Evolutionary conservation across 2,888 invertebrate species (phyloP).

Genomic region (Volucella inanis): DNA sequence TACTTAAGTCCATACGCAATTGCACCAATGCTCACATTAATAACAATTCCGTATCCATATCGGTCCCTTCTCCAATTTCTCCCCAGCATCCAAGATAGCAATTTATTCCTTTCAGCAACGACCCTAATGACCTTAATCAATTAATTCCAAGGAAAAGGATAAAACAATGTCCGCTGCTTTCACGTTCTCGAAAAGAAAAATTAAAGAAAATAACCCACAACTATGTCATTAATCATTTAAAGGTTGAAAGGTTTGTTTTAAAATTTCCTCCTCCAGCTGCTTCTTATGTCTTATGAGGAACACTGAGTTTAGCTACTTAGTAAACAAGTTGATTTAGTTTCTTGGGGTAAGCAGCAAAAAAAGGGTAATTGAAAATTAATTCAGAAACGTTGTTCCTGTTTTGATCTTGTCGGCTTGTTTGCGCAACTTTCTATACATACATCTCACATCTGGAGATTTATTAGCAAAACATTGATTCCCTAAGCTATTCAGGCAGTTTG

Average conservation of each 20-base stretch:
- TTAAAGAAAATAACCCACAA: slow-evolving; percentile 19
- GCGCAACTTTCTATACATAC: not conserved
- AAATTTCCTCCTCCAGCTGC: slow-evolving; percentile 27
- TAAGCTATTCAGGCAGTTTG: no score
- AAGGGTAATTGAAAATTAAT: slow-evolving; percentile 27
- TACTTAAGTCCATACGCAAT: slow-evolving; percentile 45
- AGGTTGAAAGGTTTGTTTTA: slow-evolving; percentile 60
- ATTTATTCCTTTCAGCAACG: slow-evolving; percentile 53
- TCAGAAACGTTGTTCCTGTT: not conserved
- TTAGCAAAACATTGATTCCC: no score
- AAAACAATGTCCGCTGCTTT: slow-evolving; percentile 15
- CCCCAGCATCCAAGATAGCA: slow-evolving; percentile 27
- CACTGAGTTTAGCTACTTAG: not conserved
- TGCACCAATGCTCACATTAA: slow-evolving; percentile 60
- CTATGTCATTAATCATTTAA: slow-evolving; percentile 66
- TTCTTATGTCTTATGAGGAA: slow-evolving; percentile 6
- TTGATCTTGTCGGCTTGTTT: not conserved
- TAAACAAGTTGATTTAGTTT: slow-evolving; percentile 44
- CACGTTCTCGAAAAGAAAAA: slow-evolving; percentile 3
- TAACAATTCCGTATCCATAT: slow-evolving; percentile 22
- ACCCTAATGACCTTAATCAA: slow-evolving; percentile 64
- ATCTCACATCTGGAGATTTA: no score
- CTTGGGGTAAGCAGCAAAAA: slow-evolving; percentile 6
- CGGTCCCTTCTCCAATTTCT: not conserved
- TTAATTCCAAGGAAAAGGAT: slow-evolving; percentile 45